Conservation (phyloP, 2,113 vertebrate species). For the Blennius ocellaris region DNA sequence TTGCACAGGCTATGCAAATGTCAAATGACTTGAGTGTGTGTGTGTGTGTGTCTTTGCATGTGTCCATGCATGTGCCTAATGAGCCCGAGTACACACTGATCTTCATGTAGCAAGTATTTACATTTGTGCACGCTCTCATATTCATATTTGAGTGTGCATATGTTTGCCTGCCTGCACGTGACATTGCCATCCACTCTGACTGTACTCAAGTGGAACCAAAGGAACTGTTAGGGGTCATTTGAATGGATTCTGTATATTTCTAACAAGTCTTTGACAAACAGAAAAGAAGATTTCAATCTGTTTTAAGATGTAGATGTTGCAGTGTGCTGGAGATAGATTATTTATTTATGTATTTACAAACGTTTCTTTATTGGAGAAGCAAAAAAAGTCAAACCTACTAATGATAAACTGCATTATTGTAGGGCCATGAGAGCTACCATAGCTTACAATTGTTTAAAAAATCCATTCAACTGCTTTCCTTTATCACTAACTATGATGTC, state of each 20-base stretch:
- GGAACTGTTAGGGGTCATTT: too few species aligned
- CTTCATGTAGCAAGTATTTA: neutral
- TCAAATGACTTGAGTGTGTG: constrained; percentile 14
- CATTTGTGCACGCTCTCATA: neutral
- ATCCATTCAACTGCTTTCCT: too few species aligned
- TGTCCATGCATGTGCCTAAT: neutral
- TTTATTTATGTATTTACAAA: too few species aligned
- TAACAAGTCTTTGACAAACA: too few species aligned
- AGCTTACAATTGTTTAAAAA: too few species aligned
- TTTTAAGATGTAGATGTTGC: neutral
- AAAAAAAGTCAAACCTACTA: too few species aligned
- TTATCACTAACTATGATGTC: too few species aligned
- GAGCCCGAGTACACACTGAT: neutral
- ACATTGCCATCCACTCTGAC: constrained; percentile 1
- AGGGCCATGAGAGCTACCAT: too few species aligned
- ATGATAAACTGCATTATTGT: too few species aligned
- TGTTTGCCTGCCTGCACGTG: neutral
- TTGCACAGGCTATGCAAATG: constrained; percentile 7
- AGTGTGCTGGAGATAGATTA: neutral
- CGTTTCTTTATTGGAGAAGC: too few species aligned
- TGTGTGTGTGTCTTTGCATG: neutral
- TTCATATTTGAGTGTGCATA: constrained; percentile 10
- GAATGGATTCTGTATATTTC: too few species aligned
- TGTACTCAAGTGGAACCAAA: constrained; percentile 15
- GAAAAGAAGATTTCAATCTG: neutral